Evolutionary conservation across 1,140 invertebrate genomes (phyloP).

Genomic region (Cyphomyrmex costatus): DNA sequence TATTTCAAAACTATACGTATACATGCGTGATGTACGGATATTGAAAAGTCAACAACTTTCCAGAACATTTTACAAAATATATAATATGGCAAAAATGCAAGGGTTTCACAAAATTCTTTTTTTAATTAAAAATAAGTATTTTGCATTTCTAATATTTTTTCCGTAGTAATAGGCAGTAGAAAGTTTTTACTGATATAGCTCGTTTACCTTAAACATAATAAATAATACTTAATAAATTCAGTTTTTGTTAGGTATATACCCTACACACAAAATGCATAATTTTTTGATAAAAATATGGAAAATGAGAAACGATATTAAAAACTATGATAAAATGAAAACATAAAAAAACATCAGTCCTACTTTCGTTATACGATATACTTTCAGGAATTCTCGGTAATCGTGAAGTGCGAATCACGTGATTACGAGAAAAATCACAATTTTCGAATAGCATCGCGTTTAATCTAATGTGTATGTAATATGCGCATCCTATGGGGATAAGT

Average conservation of each 20-base stretch:
- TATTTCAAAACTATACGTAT: too few relatives aligned
- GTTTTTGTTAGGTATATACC: too few relatives aligned
- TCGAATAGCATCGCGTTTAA: not conserved
- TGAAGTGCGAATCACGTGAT: not conserved
- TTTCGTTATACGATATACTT: not conserved
- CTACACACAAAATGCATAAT: not conserved
- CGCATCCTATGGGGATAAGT: not conserved
- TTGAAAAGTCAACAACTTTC: too few relatives aligned
- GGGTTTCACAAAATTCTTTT: too few relatives aligned
- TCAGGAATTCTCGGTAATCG: not conserved
- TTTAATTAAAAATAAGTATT: too few relatives aligned
- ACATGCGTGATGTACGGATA: too few relatives aligned
- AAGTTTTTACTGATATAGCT: too few relatives aligned
- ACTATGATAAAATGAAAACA: not conserved
- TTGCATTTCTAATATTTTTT: too few relatives aligned
- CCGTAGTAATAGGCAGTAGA: too few relatives aligned
- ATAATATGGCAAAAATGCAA: too few relatives aligned
- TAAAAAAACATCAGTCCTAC: not conserved
- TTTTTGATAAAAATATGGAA: not conserved
- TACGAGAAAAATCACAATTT: not conserved
- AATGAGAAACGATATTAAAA: not conserved
- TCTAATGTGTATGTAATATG: not conserved
- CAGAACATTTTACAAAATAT: not conserved
- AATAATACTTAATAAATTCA: too few relatives aligned
- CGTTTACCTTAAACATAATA: too few relatives aligned